phyloP scores from a whole-genome alignment of 2,888 invertebrate genomes.

The Trypoxylon attenuatum region DNA sequence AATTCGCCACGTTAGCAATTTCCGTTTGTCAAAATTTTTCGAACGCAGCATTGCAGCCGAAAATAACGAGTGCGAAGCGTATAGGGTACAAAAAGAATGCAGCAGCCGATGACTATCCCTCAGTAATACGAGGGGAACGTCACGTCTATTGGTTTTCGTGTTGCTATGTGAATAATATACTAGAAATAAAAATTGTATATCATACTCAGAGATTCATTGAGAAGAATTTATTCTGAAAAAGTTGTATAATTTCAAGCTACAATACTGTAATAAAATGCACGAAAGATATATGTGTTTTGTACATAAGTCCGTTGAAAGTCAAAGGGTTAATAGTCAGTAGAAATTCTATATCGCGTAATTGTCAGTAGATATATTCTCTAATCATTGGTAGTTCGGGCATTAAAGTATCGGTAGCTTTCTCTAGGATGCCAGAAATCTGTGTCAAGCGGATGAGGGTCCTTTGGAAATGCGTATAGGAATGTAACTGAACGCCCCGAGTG shows the following conservation, averaged over 20 bases:
- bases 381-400: background rate
- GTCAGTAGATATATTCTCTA: too few species aligned
- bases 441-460: background rate
- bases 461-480: background rate
- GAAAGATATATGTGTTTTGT: too few species aligned
- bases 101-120: background rate
- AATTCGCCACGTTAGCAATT: conserved; percentile 51
- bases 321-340: too few species aligned
- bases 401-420: conserved; percentile 2
- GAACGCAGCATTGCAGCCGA: conserved; percentile 1
- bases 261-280: background rate
- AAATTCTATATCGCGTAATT: too few species aligned
- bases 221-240: too few species aligned
- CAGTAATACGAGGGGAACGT: background rate
- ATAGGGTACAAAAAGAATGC: background rate
- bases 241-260: too few species aligned
- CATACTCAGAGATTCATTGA: too few species aligned
- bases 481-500: too few species aligned
- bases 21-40: conserved; percentile 44
- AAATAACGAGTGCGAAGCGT: conserved; percentile 6
- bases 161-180: too few species aligned
- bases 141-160: too few species aligned
- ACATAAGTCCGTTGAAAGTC: background rate
- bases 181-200: too few species aligned
- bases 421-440: background rate